Evolutionary conservation across 2,888 invertebrate species (phyloP).

Genomic region (Aricia artaxerxes): DNA sequence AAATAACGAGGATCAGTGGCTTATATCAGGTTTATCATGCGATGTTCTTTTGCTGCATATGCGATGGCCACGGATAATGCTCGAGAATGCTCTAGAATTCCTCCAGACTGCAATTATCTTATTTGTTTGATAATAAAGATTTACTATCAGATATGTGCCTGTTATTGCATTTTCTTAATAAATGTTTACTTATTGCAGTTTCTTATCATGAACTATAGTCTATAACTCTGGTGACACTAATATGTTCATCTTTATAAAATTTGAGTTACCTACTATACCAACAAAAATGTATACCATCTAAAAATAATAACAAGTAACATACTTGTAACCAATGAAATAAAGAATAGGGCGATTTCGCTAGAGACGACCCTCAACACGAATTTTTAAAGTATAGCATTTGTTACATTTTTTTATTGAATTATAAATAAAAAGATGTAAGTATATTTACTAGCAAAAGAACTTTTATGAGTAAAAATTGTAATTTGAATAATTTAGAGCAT

Average conservation of each 20-base stretch:
- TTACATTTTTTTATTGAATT: too few species aligned
- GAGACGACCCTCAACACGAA: too few species aligned
- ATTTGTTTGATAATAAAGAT: neutral
- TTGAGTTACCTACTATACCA: neutral
- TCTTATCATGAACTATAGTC: neutral
- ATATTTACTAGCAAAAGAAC: too few species aligned
- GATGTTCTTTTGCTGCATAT: neutral
- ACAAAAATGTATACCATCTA: neutral
- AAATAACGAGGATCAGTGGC: neutral
- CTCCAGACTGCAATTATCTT: neutral
- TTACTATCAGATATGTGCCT: neutral
- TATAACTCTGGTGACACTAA: neutral
- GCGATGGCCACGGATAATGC: neutral
- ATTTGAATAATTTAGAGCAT: too few species aligned
- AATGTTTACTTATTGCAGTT: constrained; percentile 1
- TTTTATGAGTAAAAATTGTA: too few species aligned
- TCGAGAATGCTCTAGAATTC: neutral
- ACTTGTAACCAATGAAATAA: too few species aligned
- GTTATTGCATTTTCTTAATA: neutral
- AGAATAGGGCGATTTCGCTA: too few species aligned
- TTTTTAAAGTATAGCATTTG: too few species aligned
- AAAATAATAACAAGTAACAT: too few species aligned
- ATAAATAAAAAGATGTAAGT: too few species aligned
- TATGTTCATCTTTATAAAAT: neutral
- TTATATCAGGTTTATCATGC: neutral